Conservation (phyloP, 2,888 invertebrate genomes). For the Andrena marginata region DNA sequence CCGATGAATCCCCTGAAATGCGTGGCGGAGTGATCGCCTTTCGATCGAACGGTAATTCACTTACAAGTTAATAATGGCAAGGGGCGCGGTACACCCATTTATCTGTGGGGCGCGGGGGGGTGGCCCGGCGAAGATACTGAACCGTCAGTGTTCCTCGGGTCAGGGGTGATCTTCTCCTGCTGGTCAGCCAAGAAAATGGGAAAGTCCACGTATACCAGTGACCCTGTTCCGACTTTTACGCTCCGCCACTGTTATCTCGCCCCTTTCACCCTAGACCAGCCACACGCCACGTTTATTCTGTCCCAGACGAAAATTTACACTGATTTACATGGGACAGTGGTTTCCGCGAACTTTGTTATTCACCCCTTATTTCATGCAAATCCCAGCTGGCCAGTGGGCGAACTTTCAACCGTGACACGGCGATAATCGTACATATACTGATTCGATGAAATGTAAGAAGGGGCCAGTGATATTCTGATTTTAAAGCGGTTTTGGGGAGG, state of each 20-base stretch:
- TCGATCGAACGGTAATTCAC: slow-evolving; percentile 84
- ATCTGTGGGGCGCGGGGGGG: slow-evolving; percentile 71
- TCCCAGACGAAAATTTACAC: slow-evolving; percentile 18
- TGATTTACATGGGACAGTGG: slow-evolving; percentile 27
- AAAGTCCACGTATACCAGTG: slow-evolving; percentile 33
- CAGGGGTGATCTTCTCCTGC: slow-evolving; percentile 24
- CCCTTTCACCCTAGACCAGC: too few species aligned
- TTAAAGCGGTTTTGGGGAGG: neutral
- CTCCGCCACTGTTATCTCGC: neutral
- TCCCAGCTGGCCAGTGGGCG: slow-evolving; percentile 3
- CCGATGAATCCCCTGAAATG: slow-evolving; percentile 76
- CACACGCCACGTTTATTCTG: neutral
- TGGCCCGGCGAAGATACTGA: slow-evolving; percentile 59
- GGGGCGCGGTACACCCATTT: slow-evolving; percentile 80
- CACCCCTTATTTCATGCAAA: slow-evolving; percentile 33
- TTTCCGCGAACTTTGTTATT: slow-evolving; percentile 4
- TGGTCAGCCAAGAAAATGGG: slow-evolving; percentile 24
- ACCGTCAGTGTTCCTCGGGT: slow-evolving; percentile 38
- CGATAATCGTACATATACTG: neutral
- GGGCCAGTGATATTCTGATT: neutral
- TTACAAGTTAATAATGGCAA: slow-evolving; percentile 84
- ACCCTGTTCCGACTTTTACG: slow-evolving; percentile 43
- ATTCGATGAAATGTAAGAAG: neutral
- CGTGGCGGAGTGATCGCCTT: slow-evolving; percentile 79
- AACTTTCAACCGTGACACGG: slow-evolving; percentile 15